Evolutionary conservation across 2,888 invertebrate species (phyloP).

Genomic region (Carpatolechia fugitivella): DNA sequence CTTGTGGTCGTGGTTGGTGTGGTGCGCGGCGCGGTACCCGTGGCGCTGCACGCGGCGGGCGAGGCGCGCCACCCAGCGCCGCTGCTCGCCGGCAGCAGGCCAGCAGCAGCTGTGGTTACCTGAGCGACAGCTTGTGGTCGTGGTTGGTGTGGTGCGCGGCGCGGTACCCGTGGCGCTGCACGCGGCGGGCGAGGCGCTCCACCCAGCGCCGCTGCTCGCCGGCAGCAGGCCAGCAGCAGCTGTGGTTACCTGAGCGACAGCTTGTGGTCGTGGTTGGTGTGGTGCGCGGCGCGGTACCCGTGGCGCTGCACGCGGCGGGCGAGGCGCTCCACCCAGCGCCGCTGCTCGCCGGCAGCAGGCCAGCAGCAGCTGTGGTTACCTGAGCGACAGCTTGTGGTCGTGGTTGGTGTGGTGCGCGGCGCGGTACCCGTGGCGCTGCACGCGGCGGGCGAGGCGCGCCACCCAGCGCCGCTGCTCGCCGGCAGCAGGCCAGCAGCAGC

Average conservation of each 20-base stretch:
- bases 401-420: constrained; percentile 86
- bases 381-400: constrained; percentile 40
- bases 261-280: constrained; percentile 60
- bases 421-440: constrained; percentile 96
- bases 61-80: no score
- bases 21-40: constrained; percentile 94
- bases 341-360: no score
- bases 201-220: no score
- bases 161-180: constrained; percentile 92
- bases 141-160: constrained; percentile 84
- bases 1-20: constrained; percentile 57
- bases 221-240: no score
- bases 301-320: constrained; percentile 94
- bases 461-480: constrained; percentile 98
- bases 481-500: no score
- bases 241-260: constrained; percentile 46
- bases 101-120: constrained; percentile 27
- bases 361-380: constrained; percentile 43
- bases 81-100: no score
- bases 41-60: constrained; percentile 79
- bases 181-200: no score
- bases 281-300: constrained; percentile 96
- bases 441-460: constrained; percentile 90
- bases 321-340: constrained; percentile 94
- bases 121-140: constrained; percentile 58